Evolutionary conservation across 1,140 invertebrate genomes (phyloP), one percentile per base, ranked within the genome.

Genomic region (Drosophila suzukii): DNA sequence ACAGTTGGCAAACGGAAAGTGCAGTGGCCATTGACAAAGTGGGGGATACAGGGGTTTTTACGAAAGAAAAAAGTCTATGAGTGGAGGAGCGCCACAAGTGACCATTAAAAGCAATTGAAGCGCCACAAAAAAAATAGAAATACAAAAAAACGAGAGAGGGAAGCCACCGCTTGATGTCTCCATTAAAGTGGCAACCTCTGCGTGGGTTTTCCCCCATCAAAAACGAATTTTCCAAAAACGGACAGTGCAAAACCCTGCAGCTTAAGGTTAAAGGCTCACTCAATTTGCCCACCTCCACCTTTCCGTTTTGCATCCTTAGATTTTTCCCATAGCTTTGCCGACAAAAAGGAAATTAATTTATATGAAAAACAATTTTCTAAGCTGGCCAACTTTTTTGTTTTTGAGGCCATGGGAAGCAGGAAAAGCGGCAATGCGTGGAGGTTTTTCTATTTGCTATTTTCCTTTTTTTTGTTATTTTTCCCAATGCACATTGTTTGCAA

Each of bases 101-200:
- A 82, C 79, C 68, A 83, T 81, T 83, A 83, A 82, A 83, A 54
- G 54, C 80, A 82, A 83, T 83, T 82, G 75, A 79, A 67, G 80
- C 80, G 79, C 80, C 79, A 79, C 49, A 34, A 79, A 59, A 62
- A 80, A 70, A 65, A 10, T 15, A 41, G 2, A 39, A 3, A 47
- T 10, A 24, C 6, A 47, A 73, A 49, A n/a, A 15, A 27, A 13
- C 1, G 0, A 41, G 20, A 20, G 43, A 44, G 38, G n/a, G 20
- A 56, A 59, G 75, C 73, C 56, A 41, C 41, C 57, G 39, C 43
- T 74, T 68, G 66, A 82, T 79, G 80, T 70, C 80, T 82, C 62
- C 63, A 82, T 82, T 82, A 79, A 66, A 41, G 39, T n/a, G 32
- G 61, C 43, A 39, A 66, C 10, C 30, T 8, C 36, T 56, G 73